Percentiles rank a stretch among this genome's conserved stretches.
Conservation (phyloP, 92 coral and sea anemone species). For the Porites rus region DNA sequence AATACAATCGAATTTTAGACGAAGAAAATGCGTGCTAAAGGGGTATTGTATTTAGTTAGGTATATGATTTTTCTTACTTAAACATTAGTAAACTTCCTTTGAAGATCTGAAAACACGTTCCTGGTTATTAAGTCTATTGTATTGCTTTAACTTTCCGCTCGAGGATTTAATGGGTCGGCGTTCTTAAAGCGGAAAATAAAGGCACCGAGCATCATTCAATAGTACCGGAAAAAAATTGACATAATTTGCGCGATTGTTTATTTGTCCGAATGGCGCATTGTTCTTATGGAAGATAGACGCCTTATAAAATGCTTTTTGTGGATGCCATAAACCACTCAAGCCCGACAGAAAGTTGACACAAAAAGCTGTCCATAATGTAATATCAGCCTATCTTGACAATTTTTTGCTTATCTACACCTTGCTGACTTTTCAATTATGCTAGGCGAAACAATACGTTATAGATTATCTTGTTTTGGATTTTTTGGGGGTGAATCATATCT, state of each 20-base stretch:
- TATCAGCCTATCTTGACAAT: constrained; percentile 52
- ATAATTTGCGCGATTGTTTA: constrained; percentile 46
- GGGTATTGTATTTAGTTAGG: neutral
- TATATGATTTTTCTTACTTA: neutral
- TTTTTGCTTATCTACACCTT: constrained; percentile 26
- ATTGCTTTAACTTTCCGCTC: constrained; percentile 35
- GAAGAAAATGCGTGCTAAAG: too few species aligned
- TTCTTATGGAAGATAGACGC: constrained; percentile 8
- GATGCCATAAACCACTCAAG: constrained; percentile 36
- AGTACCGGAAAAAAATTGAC: constrained; percentile 50
- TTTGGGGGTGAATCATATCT: constrained; percentile 23
- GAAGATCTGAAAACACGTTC: constrained; percentile 18
- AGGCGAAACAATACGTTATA: constrained; percentile 35
- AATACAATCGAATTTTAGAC: neutral
- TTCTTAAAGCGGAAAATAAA: constrained; percentile 34
- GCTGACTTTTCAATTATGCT: constrained; percentile 32
- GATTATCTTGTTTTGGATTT: constrained; percentile 19
- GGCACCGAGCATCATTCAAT: constrained; percentile 37
- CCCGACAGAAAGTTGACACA: constrained; percentile 46
- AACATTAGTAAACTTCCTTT: constrained; percentile 25
- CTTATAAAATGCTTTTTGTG: constrained; percentile 32
- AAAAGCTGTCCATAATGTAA: constrained; percentile 37
- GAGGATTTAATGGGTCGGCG: constrained; percentile 45
- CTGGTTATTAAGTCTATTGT: neutral
- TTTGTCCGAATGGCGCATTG: constrained; percentile 32